phyloP scores from a whole-genome alignment of 2,113 vertebrate species.

The Colossoma macropomum region DNA sequence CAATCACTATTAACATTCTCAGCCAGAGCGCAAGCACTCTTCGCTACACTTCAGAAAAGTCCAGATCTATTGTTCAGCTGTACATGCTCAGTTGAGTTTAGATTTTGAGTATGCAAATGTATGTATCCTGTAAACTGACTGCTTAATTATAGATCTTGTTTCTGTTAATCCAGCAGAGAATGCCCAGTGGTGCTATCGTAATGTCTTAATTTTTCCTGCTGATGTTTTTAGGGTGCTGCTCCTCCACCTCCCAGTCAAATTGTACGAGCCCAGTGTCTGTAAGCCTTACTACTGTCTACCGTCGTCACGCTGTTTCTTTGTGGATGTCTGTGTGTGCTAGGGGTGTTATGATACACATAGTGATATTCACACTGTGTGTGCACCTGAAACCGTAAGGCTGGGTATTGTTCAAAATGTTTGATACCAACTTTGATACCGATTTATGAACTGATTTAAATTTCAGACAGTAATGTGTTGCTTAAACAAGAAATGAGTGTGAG shows the following conservation, averaged over 20 bases:
- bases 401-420: too few species aligned
- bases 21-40: background rate
- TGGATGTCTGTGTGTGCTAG: constrained; percentile 11
- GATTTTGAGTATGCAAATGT: background rate
- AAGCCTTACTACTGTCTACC: constrained; percentile 84
- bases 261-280: constrained; percentile 92
- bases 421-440: too few species aligned
- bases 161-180: background rate
- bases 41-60: background rate
- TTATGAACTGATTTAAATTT: too few species aligned
- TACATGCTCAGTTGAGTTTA: background rate
- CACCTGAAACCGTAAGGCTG: too few species aligned
- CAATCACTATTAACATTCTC: background rate
- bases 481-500: too few species aligned
- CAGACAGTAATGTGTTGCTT: too few species aligned
- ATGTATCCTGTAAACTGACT: background rate
- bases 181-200: constrained; percentile 41
- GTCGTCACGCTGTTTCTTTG: constrained; percentile 63
- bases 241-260: constrained; percentile 89
- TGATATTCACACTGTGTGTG: too few species aligned
- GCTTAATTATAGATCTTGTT: background rate
- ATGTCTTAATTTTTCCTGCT: constrained; percentile 69
- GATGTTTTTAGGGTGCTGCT: constrained; percentile 87
- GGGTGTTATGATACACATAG: background rate
- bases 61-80: background rate